Evolutionary conservation across 2,888 invertebrate genomes (phyloP), one percentile per base, ranked within the genome.

Genomic region (Caenorhabditis parvicauda): DNA sequence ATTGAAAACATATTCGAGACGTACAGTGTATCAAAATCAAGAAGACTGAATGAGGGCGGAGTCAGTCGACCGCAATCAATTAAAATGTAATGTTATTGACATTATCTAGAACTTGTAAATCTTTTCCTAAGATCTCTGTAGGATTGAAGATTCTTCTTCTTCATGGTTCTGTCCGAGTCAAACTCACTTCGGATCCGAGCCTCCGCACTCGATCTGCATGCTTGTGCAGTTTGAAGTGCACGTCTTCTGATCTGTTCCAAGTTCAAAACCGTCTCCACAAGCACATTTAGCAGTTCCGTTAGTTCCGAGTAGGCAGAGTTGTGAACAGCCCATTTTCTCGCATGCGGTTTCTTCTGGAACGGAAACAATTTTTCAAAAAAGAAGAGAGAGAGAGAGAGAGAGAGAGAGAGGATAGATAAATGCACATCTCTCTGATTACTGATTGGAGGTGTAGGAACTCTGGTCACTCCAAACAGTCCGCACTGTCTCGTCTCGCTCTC

Each of bases 301-400:
- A 38, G 55, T 32, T 32, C 53, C 63, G 29, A 96, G 84, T 25
- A 98, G 84, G 82, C 96, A 98, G 3, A 96, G 84, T 79, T 96
- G 95, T 71, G 89, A 88, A 79, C 96, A 96, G 0, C 86, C 84
- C 0, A 56, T 55, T 25, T 46, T 52, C 14, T 82, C 84, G 82
- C 96, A 96, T 0, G 93, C 91, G 68, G 60, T 53, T 29, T 49
- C 57, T 46, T 60, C 83, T 83, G 72, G 42, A 66, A 51, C 1
- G 21, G n/a, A n/a, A n/a, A n/a, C n/a, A n/a, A n/a, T n/a, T n/a
- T n/a, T n/a, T n/a, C n/a, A n/a, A n/a, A n/a, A n/a, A n/a, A n/a
- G n/a, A n/a, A n/a, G n/a, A n/a, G n/a, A n/a, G n/a, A n/a, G n/a
- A n/a, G n/a, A n/a, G n/a, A n/a, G n/a, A n/a, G n/a, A n/a, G n/a